Percentiles rank a stretch among this genome's conserved stretches.
Evolutionary conservation across 2,797 vertebrate species (phyloP).

Genomic region (Pangasius sanitwongsei): DNA sequence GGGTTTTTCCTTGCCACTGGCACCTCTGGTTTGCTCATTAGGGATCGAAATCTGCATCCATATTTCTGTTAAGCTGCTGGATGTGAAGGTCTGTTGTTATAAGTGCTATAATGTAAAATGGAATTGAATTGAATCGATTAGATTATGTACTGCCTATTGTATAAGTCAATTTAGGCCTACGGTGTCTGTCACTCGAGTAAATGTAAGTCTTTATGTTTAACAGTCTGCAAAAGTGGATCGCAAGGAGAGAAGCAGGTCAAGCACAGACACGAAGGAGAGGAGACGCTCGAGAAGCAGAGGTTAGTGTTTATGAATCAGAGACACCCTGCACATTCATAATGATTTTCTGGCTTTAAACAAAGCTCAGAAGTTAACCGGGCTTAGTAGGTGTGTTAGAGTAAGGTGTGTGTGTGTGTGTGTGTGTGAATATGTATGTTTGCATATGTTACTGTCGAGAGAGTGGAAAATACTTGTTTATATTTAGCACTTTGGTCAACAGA

Average conservation of each 20-base stretch:
- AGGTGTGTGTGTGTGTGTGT: no score
- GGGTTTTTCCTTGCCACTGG: background rate
- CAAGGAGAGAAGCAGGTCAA: constrained; percentile 70
- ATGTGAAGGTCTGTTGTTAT: background rate
- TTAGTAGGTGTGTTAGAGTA: no score
- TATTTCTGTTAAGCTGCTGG: background rate
- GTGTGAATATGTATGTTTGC: no score
- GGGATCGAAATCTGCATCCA: background rate
- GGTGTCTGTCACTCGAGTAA: background rate
- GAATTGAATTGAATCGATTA: background rate
- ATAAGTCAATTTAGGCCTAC: background rate
- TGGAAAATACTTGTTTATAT: background rate
- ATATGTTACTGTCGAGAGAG: background rate
- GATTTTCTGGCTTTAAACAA: background rate
- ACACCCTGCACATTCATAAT: background rate
- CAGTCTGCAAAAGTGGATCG: constrained; percentile 70
- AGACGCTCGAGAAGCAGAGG: constrained; percentile 70
- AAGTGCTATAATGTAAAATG: background rate
- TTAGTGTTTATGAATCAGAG: background rate
- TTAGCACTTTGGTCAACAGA: no score
- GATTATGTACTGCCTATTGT: background rate
- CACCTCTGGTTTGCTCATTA: background rate
- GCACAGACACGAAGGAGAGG: constrained; percentile 66
- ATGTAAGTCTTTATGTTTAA: constrained; percentile 9
- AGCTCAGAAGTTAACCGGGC: background rate